Evolutionary conservation across 1,140 invertebrate species (phyloP).

Genomic region (Papilio machaon): DNA sequence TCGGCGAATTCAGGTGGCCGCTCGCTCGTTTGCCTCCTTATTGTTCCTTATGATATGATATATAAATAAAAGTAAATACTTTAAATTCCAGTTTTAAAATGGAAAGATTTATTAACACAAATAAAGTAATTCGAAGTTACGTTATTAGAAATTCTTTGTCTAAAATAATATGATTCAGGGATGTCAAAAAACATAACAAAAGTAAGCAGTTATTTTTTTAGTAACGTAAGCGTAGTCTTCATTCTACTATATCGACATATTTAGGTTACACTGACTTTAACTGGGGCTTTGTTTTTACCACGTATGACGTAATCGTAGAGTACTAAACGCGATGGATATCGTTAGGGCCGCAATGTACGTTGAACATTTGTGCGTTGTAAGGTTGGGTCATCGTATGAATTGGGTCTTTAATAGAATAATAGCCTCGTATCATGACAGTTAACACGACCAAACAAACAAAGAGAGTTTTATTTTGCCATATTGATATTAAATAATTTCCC

Average conservation of each 20-base stretch:
- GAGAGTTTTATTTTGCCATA: background rate
- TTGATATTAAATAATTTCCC: background rate
- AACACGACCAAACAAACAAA: background rate
- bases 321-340: background rate
- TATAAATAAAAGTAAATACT: too few species aligned
- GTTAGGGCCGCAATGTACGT: background rate
- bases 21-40: too few species aligned
- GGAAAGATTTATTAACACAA: background rate
- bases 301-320: background rate
- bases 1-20: too few species aligned
- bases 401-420: conserved; percentile 17
- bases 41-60: too few species aligned
- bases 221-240: background rate
- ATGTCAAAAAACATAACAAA: background rate
- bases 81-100: background rate
- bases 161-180: background rate
- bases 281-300: conserved; percentile 2
- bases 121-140: background rate
- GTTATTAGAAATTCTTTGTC: background rate
- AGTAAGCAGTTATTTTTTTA: background rate
- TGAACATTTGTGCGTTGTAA: conserved; percentile 2
- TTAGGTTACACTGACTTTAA: conserved; percentile 2
- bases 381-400: background rate
- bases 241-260: background rate
- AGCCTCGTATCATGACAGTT: background rate